Conservation (phyloP, 37 sponge, comb jelly and placozoan genomes). For the Cliona cf. orientalis region DNA sequence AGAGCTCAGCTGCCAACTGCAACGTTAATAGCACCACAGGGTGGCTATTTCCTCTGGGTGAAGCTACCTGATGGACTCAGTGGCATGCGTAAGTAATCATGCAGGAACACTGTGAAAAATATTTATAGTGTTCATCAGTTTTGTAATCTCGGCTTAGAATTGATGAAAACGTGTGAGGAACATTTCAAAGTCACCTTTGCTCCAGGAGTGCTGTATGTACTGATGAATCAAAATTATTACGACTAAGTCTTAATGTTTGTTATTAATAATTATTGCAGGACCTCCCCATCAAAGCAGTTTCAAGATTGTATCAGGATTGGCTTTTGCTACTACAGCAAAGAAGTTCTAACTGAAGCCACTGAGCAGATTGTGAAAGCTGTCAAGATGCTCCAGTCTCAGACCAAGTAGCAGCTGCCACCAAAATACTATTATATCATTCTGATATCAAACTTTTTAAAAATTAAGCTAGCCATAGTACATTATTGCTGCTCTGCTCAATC, state of each 20-base stretch:
- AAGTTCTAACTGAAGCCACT: constrained; percentile 20
- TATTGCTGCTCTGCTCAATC: too few species aligned
- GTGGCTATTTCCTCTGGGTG: constrained; percentile 81
- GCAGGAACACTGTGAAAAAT: not conserved
- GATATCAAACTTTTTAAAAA: too few species aligned
- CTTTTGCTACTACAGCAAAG: constrained; percentile 50
- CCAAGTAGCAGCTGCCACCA: too few species aligned
- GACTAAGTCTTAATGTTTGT: not conserved
- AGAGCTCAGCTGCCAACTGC: constrained; percentile 26
- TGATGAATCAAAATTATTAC: not conserved
- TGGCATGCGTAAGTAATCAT: constrained; percentile 41
- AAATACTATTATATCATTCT: too few species aligned
- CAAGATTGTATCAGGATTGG: constrained; percentile 49
- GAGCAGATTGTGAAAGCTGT: constrained; percentile 17
- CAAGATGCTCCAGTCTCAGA: too few species aligned
- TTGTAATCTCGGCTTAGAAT: not conserved
- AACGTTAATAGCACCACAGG: constrained; percentile 48
- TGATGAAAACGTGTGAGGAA: constrained; percentile 23
- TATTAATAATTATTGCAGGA: constrained; percentile 5
- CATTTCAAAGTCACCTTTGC: constrained; percentile 20
- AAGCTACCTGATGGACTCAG: constrained; percentile 50
- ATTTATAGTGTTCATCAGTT: not conserved
- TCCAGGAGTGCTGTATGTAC: constrained; percentile 34
- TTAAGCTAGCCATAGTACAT: too few species aligned
- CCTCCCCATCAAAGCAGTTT: constrained; percentile 27